Evolutionary conservation across 2,113 vertebrate genomes (phyloP).

Genomic region (Holacanthus passer): DNA sequence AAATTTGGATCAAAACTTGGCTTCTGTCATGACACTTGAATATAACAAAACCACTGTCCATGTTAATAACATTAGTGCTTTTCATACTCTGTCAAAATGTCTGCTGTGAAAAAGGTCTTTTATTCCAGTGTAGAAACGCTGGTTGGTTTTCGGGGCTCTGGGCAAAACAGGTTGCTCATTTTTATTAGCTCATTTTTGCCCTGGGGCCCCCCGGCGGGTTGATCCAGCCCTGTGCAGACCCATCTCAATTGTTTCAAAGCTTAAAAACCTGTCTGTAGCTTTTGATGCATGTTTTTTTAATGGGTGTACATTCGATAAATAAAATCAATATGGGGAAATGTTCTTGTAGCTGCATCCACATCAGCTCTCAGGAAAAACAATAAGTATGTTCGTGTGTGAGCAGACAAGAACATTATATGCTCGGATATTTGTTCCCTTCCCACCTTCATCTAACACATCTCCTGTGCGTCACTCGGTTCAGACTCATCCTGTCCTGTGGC

Average conservation of each 20-base stretch:
- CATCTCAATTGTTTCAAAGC: not conserved
- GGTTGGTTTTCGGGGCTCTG: not conserved
- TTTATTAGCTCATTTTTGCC: not conserved
- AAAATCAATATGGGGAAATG: not conserved
- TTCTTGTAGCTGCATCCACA: not conserved
- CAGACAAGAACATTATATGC: not conserved
- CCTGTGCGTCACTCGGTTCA: conserved; percentile 21
- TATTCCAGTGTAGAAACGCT: not conserved
- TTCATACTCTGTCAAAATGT: not conserved
- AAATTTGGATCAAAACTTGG: not conserved
- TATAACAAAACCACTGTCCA: too few relatives aligned
- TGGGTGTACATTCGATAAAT: not conserved
- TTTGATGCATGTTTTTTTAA: not conserved
- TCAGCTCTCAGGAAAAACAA: not conserved
- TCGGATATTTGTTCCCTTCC: not conserved
- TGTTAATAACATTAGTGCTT: not conserved
- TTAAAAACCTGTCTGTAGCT: not conserved
- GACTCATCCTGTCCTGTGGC: conserved; percentile 14
- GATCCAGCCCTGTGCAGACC: not conserved
- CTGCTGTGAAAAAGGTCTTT: not conserved
- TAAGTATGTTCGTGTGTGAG: not conserved
- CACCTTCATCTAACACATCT: conserved; percentile 11
- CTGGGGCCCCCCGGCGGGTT: too few relatives aligned
- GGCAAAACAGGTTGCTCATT: not conserved
- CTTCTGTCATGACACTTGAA: not conserved